Evolutionary conservation across 2,888 invertebrate species (phyloP).

Genomic region (Nomada lathburiana): DNA sequence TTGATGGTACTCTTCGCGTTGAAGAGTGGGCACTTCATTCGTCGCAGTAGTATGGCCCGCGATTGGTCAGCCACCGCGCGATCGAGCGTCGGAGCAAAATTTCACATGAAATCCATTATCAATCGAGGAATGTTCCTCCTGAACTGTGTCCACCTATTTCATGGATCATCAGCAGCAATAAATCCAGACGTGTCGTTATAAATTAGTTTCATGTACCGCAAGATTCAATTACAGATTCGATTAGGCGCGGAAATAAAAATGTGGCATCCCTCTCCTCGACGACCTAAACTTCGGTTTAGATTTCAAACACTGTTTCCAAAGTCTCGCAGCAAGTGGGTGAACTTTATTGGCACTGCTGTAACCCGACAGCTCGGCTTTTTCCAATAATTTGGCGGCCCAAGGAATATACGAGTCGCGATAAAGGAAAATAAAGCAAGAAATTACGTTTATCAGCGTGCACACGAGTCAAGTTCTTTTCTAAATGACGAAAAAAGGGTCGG

Average conservation of each 20-base stretch:
- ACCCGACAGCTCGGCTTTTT: neutral
- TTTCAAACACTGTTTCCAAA: neutral
- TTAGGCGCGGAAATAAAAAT: too few relatives aligned
- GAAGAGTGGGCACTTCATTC: constrained; percentile 11
- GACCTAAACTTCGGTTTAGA: neutral
- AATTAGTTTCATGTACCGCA: too few relatives aligned
- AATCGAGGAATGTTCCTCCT: neutral
- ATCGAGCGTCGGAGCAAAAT: neutral
- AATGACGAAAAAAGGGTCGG: neutral
- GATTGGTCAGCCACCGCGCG: constrained; percentile 9
- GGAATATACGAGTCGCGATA: neutral
- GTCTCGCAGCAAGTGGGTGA: neutral
- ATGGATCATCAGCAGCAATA: neutral
- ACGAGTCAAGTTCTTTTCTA: neutral
- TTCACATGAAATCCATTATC: neutral
- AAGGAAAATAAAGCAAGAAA: constrained; percentile 10
- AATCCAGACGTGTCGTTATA: too few relatives aligned
- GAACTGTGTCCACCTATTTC: neutral
- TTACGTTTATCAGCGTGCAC: constrained; percentile 4
- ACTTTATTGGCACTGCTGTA: neutral
- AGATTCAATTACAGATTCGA: too few relatives aligned
- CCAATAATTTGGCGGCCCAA: neutral
- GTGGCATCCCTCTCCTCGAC: too few relatives aligned
- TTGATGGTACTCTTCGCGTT: constrained; percentile 6
- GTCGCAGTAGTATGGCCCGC: constrained; percentile 5